These are phyloP conservation scores for Xenopus petersii DNA, from an alignment of 2,797 vertebrate genomes.

Conservation along the genomic window DNA sequence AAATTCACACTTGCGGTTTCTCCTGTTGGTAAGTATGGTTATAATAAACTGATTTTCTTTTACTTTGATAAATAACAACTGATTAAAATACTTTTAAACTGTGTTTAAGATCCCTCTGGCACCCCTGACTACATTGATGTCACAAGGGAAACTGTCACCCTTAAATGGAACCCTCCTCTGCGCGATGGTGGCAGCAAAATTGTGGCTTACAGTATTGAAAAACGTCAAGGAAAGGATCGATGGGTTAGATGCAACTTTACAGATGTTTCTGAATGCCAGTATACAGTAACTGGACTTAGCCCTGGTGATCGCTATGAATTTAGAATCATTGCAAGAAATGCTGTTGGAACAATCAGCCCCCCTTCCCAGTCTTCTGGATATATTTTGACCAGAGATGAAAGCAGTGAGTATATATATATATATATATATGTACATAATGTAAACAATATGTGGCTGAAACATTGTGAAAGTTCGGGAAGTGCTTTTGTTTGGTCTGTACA, in stretches of 20 bases:
- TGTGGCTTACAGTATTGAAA: conserved; percentile 88
- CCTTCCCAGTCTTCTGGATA: conserved; percentile 96
- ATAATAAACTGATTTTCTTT: conserved; percentile 1
- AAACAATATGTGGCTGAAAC: too few species aligned
- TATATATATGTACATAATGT: neutral
- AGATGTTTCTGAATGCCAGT: conserved; percentile 85
- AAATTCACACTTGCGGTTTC: conserved; percentile 88
- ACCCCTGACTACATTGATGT: conserved; percentile 94
- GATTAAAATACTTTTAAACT: neutral
- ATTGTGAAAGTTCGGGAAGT: too few species aligned
- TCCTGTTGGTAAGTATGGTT: conserved; percentile 88
- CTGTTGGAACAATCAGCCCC: conserved; percentile 92
- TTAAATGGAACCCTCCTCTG: conserved; percentile 94
- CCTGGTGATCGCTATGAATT: conserved; percentile 94
- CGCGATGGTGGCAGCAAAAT: conserved; percentile 96
- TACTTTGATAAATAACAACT: neutral
- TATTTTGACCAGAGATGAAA: conserved; percentile 94
- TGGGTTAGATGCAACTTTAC: conserved; percentile 94
- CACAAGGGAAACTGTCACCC: conserved; percentile 88
- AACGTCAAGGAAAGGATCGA: conserved; percentile 84
- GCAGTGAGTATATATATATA: conserved; percentile 70
- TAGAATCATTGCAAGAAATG: conserved; percentile 93
- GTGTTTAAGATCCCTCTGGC: conserved; percentile 87
- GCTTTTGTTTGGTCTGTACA: too few species aligned
- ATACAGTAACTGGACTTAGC: conserved; percentile 86